phyloP scores from a whole-genome alignment of 2,113 vertebrate species.

The Scatophagus argus region DNA sequence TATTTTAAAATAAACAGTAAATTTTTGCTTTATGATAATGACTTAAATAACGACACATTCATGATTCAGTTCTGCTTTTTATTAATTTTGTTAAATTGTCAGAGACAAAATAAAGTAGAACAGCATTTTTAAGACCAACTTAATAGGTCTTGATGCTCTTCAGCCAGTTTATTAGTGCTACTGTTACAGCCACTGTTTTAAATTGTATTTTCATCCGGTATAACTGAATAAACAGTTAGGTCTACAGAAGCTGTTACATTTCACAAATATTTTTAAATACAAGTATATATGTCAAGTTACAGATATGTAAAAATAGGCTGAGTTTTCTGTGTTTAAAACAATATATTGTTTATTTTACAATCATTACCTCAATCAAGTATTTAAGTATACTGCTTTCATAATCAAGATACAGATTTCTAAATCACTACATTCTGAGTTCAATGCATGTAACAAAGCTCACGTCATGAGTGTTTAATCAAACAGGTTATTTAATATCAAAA shows the following conservation, averaged over 20 bases:
- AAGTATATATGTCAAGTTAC: background rate
- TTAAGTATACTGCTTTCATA: no score
- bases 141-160: background rate
- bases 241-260: no score
- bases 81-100: background rate
- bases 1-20: background rate
- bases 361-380: background rate
- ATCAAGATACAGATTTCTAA: no score
- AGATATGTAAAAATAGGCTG: background rate
- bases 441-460: no score
- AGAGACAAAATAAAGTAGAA: background rate
- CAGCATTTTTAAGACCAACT: no score
- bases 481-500: no score
- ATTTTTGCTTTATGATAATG: background rate
- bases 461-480: no score
- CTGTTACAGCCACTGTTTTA: background rate
- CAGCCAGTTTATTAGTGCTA: background rate
- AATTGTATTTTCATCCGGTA: no score
- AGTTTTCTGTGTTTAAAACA: background rate
- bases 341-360: background rate
- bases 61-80: no score
- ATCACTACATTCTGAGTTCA: no score
- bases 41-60: background rate
- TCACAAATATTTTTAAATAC: background rate
- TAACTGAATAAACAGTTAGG: no score